Evolutionary conservation across 2,888 invertebrate genomes (phyloP), one percentile per base, ranked within the genome.

Genomic region (Agriopis aurantiaria): DNA sequence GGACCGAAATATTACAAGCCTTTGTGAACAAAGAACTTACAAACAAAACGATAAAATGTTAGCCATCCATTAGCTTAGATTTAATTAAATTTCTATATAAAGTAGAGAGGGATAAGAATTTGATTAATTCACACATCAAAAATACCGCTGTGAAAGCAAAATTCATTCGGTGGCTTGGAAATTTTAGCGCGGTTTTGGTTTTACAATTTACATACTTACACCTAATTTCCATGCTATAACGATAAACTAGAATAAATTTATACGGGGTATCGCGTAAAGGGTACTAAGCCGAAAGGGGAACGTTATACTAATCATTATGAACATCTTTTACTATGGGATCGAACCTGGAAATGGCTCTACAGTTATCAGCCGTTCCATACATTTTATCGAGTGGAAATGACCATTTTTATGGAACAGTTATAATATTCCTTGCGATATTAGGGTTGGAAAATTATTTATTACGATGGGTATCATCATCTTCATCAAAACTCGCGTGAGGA

Each of bases 201-300:
- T 65, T 65, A 72, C 69, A 66, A 75, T 75, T 75, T 75, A 72
- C 72, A 76, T 71, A 74, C 33, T 33, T 33, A 5, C 65, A 73
- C 65, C 72, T 70, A 71, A 76, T 76, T 75, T 75, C 75, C 75
- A 76, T 75, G 73, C 69, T 66, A 71, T 70, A 76, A 73, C 66
- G 75, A 75, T 72, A 70, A 75, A 76, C 60, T 71, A 75, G 68
- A 57, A 66, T 57, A 69, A 75, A 75, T 74, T 73, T 68, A 75
- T 75, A 33, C 33, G 3, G 33, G 33, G 33, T 33, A 1, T 33
- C 33, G 33, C 33, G 33, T 33, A 33, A 33, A 33, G 33, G 33
- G 33, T 33, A 33, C 33, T 33, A 33, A 33, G 33, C 33, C 33
- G 3, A 33, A 33, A 33, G 33, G 33, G 33, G 33, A 5, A 1